These are phyloP conservation scores for Peromyscus polionotus DNA, from an alignment of 2,113 vertebrate genomes.

Conservation along the genomic window DNA sequence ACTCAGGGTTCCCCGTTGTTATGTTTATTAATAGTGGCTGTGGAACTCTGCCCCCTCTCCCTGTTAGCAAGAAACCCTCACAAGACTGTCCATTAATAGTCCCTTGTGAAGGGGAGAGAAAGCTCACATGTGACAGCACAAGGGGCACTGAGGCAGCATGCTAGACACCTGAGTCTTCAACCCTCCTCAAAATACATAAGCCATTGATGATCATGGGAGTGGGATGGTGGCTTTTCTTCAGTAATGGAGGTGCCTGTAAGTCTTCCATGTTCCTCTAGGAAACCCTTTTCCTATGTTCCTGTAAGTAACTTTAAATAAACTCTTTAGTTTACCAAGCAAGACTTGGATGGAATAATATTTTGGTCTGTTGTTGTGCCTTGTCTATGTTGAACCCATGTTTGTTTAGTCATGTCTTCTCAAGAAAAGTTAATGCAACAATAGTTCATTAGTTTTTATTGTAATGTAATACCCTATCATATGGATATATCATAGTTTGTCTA, in stretches of 20 bases:
- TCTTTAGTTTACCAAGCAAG: not conserved
- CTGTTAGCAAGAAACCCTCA: not conserved
- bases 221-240: not conserved
- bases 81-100: not conserved
- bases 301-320: not conserved
- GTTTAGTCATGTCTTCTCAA: not conserved
- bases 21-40: not conserved
- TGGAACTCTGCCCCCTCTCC: not conserved
- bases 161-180: not conserved
- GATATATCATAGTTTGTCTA: not conserved
- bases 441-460: not conserved
- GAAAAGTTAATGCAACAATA: not conserved
- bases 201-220: not conserved
- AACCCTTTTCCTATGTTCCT: not conserved
- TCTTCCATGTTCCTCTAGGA: not conserved
- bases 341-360: not conserved
- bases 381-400: not conserved
- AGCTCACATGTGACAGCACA: not conserved
- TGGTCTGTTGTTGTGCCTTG: not conserved
- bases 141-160: not conserved
- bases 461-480: not conserved
- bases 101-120: too few relatives aligned
- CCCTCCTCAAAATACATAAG: not conserved
- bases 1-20: not conserved
- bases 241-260: not conserved